phyloP scores from a whole-genome alignment of 2,113 vertebrate species.

The Phaetusa simplex region DNA sequence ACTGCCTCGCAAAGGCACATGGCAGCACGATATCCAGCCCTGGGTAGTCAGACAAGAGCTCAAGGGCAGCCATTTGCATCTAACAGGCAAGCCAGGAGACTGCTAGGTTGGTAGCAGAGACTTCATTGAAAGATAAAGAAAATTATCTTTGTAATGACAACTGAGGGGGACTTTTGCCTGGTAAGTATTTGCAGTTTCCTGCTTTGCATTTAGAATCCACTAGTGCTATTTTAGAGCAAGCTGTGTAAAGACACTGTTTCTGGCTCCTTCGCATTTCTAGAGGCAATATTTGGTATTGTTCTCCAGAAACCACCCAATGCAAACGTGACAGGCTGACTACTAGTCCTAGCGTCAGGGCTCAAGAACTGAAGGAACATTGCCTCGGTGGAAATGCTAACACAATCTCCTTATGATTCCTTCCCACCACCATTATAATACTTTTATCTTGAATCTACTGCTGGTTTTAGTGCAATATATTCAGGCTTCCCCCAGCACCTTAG shows the following conservation, averaged over 20 bases:
- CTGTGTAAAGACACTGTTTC: not conserved
- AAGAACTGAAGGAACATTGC: not conserved
- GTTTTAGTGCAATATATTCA: not conserved
- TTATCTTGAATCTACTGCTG: not conserved
- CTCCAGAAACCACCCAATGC: not conserved
- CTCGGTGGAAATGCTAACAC: not conserved
- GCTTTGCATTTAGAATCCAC: not conserved
- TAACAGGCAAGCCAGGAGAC: not conserved
- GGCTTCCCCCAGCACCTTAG: not conserved
- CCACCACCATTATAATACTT: not conserved
- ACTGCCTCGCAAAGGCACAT: not conserved
- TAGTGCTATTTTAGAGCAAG: not conserved
- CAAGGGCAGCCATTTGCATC: not conserved
- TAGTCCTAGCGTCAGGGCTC: not conserved
- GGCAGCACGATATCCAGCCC: not conserved
- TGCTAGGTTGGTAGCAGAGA: not conserved
- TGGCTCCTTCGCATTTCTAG: not conserved
- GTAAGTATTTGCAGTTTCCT: not conserved
- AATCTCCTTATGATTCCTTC: not conserved
- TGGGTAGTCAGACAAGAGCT: not conserved
- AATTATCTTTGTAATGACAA: not conserved
- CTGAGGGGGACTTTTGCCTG: not conserved
- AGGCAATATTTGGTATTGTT: not conserved
- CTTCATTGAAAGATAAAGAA: not conserved
- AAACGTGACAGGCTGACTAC: not conserved